These are phyloP conservation scores for Andricus quercusramuli DNA, from an alignment of 2,888 invertebrate genomes.

Conservation along the genomic window DNA sequence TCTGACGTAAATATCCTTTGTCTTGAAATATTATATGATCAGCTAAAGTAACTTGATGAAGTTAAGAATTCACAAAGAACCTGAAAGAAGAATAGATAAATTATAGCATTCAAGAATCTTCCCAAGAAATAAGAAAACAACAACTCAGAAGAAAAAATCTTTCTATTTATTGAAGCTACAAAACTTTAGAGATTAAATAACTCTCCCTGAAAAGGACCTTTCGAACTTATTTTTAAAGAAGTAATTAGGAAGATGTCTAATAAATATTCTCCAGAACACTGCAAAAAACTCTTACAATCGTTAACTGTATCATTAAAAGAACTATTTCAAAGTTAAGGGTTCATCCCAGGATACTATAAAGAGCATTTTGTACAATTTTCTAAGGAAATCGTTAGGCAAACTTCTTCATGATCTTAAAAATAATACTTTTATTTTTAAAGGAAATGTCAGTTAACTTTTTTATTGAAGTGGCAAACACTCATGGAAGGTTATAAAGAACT, in stretches of 20 bases:
- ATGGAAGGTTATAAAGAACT: too few relatives aligned
- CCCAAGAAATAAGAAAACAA: background rate
- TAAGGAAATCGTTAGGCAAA: too few relatives aligned
- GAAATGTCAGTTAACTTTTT: too few relatives aligned
- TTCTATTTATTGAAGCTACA: background rate
- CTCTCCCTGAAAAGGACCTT: background rate
- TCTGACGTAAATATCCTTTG: background rate
- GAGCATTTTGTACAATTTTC: too few relatives aligned
- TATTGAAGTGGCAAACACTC: too few relatives aligned
- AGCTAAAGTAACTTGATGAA: background rate
- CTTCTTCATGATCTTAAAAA: too few relatives aligned
- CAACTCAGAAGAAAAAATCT: background rate
- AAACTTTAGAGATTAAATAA: too few relatives aligned
- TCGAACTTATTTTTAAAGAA: background rate
- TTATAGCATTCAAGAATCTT: background rate
- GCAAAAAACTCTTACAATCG: background rate
- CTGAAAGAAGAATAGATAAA: background rate
- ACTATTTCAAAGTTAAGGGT: too few relatives aligned
- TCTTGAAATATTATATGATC: background rate
- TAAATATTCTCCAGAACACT: background rate
- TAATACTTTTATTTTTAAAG: too few relatives aligned
- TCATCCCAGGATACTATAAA: too few relatives aligned
- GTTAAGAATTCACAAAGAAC: background rate
- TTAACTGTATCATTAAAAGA: too few relatives aligned
- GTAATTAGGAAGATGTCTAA: background rate